Base-by-base conservation (phyloP, 2,888 invertebrate genomes). In the Autographa gamma region DNA sequence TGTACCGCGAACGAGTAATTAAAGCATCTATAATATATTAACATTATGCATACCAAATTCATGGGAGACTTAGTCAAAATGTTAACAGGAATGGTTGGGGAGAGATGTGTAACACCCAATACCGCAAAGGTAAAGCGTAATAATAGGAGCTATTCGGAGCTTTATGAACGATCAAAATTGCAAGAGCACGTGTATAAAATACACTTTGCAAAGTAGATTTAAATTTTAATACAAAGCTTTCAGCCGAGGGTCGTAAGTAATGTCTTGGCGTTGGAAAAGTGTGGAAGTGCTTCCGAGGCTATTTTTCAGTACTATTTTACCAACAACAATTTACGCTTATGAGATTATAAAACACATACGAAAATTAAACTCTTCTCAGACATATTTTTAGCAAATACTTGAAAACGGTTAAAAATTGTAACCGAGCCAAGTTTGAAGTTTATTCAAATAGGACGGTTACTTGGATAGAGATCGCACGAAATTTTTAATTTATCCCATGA, bases 181-280 rank as follows among this genome's bases (percentile, higher is more conserved):
- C 92, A 94, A 90, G 92, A 93, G 93, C 94, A 94, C 94, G 94
- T 94, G 94, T 95, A 95, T 95, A 95, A 95, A 95, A 95, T 93
- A 95, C 94, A 95, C 95, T 95, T 95, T 93, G 94, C 92, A 95
- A 95, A 95, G 95, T 95, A 95, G 95, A 95, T 95, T 95, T 95
- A 95, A 95, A 95, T 95, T 95, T 95, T 95, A 95, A 95, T 95
- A 95, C 94, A 90, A 92, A 93, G 94, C 94, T 95, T 94, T 94
- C 93, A 93, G 93, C 91, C 88, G 94, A 92, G 94, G 95, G 94
- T 93, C 91, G 93, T 91, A 91, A 91, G 92, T 93, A 91, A 93
- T 92, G 94, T 94, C 94, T 93, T 92, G 88, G 85, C 90, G 93
- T 93, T 93, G 87, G 92, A 90, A 93, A 91, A 88, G 86, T 86